phyloP scores from a whole-genome alignment of 2,888 invertebrate genomes.

The Exocentrus adspersus region DNA sequence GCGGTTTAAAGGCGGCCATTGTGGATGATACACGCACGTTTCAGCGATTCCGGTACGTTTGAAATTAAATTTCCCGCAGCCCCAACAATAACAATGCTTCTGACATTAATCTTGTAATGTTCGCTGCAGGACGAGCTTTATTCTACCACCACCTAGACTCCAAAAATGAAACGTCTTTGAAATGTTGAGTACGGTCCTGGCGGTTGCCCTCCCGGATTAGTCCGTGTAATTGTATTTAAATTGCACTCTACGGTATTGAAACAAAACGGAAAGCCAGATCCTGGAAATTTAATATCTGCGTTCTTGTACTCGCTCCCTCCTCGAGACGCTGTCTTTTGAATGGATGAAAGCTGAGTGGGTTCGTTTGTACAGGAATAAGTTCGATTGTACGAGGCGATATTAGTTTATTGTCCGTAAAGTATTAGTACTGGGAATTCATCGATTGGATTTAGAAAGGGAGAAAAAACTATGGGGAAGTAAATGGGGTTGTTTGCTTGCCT shows the following conservation, averaged over 20 bases:
- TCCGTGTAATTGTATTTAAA: constrained; percentile 11
- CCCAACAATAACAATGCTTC: too few relatives aligned
- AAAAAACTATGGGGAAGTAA: too few relatives aligned
- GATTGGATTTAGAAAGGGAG: too few relatives aligned
- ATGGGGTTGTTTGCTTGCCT: too few relatives aligned
- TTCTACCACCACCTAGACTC: background rate
- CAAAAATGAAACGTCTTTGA: background rate
- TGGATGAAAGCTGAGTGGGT: background rate
- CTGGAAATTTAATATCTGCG: background rate
- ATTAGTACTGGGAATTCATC: too few relatives aligned
- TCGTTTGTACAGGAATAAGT: background rate
- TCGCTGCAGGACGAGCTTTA: background rate
- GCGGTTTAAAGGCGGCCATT: too few relatives aligned
- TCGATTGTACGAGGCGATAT: background rate
- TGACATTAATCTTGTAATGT: too few relatives aligned
- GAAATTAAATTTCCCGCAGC: too few relatives aligned
- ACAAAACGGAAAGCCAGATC: background rate
- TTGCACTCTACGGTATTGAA: constrained; percentile 8
- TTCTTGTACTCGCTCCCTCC: background rate
- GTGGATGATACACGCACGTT: too few relatives aligned
- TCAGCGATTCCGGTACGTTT: too few relatives aligned
- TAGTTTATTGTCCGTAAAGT: too few relatives aligned
- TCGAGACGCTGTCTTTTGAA: background rate
- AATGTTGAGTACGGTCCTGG: background rate
- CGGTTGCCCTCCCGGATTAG: constrained; percentile 10